These are phyloP conservation scores for Elachura formosa DNA, from an alignment of 2,113 vertebrate species.

Conservation along the genomic window DNA sequence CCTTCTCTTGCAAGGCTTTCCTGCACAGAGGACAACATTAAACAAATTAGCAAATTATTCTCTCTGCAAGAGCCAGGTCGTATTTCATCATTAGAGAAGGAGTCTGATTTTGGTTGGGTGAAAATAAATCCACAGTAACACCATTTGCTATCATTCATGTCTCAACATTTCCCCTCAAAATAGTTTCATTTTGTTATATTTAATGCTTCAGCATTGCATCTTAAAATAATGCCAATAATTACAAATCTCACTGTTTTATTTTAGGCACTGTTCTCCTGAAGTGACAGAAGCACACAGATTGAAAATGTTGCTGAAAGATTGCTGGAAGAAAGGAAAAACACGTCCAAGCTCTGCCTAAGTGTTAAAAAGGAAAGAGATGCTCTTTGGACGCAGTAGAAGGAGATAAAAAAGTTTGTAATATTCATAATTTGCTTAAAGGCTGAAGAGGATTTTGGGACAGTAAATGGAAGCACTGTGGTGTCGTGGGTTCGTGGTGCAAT, in stretches of 20 bases:
- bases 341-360: background rate
- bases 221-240: slow-evolving; percentile 52
- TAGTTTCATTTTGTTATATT: slow-evolving; percentile 21
- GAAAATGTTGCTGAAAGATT: slow-evolving; percentile 11
- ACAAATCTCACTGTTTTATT: slow-evolving; percentile 35
- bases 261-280: background rate
- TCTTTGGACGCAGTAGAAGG: background rate
- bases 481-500: background rate
- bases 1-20: background rate
- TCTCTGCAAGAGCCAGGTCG: slow-evolving; percentile 29
- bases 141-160: slow-evolving; percentile 5
- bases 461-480: background rate
- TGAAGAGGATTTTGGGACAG: background rate
- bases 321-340: slow-evolving; percentile 21
- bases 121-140: slow-evolving; percentile 33
- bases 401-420: background rate
- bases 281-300: slow-evolving; percentile 29
- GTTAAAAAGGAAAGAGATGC: background rate
- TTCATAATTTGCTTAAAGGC: background rate
- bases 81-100: slow-evolving; percentile 49
- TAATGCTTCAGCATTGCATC: slow-evolving; percentile 4
- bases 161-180: slow-evolving; percentile 47
- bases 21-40: background rate
- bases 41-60: slow-evolving; percentile 57
- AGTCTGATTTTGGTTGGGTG: slow-evolving; percentile 20